Evolutionary conservation across 2,888 invertebrate species (phyloP), one percentile per base, ranked within the genome.

Genomic region (Operophtera brumata): DNA sequence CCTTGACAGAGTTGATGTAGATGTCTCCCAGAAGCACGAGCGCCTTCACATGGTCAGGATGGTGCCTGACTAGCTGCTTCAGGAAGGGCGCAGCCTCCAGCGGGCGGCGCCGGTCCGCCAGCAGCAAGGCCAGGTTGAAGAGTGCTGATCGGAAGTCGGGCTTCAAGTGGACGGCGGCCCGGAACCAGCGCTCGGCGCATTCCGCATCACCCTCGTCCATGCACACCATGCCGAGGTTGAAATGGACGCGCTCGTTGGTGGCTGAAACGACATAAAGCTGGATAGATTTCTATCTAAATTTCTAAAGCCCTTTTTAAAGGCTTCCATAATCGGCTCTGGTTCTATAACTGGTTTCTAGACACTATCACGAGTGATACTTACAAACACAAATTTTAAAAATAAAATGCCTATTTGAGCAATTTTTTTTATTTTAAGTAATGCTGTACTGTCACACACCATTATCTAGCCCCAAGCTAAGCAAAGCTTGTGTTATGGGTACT

Each of bases 201-300:
- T 93, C 94, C 37, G 94, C 96, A 76, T 97, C 96, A 39, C 95
- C 94, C 73, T 97, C 97, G 80, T 99, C 98, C 97, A 98, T 98
- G 37, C 97, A 96, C 40, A 99, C 88, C 98, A 99, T 98, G 62
- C 97, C 98, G 49, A 98, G 91, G 90, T 98, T 98, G 84, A 99
- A 99, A 83, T 96, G 96, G 5, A 98, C 95, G 57, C 97, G 93
- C 78, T 98, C 97, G 80, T 98, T 98, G 55, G 93, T 94, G 0
- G 94, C 91, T 93, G 77, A 0, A 56, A 12, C 64, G 65, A 34
- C 26, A 26, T 26, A 26, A 26, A 26, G 26, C 26, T 26, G 4
- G 9, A 4, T n/a, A n/a, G n/a, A n/a, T n/a, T n/a, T n/a, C n/a
- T n/a, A n/a, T n/a, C n/a, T n/a, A n/a, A n/a, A n/a, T n/a, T n/a